Conservation (phyloP, 2,113 vertebrate species). For the Thunnus maccoyii region DNA sequence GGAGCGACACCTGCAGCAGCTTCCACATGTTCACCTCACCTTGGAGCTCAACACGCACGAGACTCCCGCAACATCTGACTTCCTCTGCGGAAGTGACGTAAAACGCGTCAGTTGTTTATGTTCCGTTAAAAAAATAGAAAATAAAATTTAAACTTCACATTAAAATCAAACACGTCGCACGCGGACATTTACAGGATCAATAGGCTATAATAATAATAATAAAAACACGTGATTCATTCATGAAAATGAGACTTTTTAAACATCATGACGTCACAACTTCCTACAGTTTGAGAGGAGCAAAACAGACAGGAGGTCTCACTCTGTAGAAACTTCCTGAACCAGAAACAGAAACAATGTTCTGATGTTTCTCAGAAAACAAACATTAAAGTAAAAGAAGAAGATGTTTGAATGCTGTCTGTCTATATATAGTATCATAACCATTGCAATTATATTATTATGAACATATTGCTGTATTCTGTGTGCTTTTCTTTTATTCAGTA, state of each 20-base stretch:
- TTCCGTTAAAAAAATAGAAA: neutral
- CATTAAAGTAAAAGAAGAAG: no score
- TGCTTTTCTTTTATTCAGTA: no score
- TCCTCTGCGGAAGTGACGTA: conserved; percentile 62
- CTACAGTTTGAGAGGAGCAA: no score
- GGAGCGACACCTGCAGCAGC: conserved; percentile 44
- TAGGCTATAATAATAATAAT: neutral
- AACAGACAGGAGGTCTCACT: conserved; percentile 12
- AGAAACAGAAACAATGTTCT: neutral
- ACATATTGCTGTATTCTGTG: no score
- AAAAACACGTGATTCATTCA: neutral
- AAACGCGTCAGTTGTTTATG: neutral
- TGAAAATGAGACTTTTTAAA: neutral
- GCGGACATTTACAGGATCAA: neutral
- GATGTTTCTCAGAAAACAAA: no score
- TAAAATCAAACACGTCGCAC: neutral
- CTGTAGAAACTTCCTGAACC: neutral
- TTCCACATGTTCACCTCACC: conserved; percentile 63
- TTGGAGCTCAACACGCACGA: conserved; percentile 8
- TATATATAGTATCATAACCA: no score
- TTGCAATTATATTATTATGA: no score
- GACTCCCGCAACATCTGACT: neutral
- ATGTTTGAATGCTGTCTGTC: neutral
- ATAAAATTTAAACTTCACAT: no score
- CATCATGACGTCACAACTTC: neutral